A percentile compares a stretch with the other conserved stretches of the same genome.
These are phyloP conservation scores for Leptodactylus fuscus DNA, from an alignment of 2,113 vertebrate species.

Conservation along the genomic window DNA sequence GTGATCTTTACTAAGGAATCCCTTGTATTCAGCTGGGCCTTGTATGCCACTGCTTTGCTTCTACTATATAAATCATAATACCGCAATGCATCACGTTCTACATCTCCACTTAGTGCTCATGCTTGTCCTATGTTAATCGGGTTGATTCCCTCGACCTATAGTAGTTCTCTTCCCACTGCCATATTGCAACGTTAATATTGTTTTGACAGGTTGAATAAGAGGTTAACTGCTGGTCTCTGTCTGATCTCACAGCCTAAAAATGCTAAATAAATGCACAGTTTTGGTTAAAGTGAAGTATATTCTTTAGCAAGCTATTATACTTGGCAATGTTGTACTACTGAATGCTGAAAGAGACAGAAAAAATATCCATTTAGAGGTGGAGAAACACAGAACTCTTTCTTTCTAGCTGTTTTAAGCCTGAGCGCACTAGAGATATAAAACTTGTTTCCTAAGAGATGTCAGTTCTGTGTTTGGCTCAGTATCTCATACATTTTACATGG, in stretches of 20 bases:
- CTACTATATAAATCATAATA: neutral
- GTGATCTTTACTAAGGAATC: no score
- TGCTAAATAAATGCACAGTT: slow-evolving; percentile 47
- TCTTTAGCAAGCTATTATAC: slow-evolving; percentile 37
- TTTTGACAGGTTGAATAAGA: slow-evolving; percentile 21
- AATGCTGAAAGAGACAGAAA: slow-evolving; percentile 40
- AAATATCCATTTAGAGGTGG: slow-evolving; percentile 55
- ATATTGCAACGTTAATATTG: neutral
- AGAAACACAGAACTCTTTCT: slow-evolving; percentile 50
- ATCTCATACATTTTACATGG: slow-evolving; percentile 60
- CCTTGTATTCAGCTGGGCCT: neutral
- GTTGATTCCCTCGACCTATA: neutral
- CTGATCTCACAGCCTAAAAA: slow-evolving; percentile 27
- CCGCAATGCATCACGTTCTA: neutral
- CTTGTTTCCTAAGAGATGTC: slow-evolving; percentile 61
- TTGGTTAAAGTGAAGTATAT: slow-evolving; percentile 29
- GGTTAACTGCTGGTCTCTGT: slow-evolving; percentile 34
- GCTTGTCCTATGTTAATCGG: slow-evolving; percentile 12
- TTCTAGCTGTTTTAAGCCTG: slow-evolving; percentile 53
- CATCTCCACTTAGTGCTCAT: neutral
- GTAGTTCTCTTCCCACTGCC: neutral
- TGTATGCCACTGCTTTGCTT: neutral
- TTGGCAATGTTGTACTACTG: slow-evolving; percentile 51
- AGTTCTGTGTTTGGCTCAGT: slow-evolving; percentile 56
- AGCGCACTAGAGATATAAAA: slow-evolving; percentile 57